Conservation (phyloP, 2,797 vertebrate genomes). For the Silurus aristotelis region DNA sequence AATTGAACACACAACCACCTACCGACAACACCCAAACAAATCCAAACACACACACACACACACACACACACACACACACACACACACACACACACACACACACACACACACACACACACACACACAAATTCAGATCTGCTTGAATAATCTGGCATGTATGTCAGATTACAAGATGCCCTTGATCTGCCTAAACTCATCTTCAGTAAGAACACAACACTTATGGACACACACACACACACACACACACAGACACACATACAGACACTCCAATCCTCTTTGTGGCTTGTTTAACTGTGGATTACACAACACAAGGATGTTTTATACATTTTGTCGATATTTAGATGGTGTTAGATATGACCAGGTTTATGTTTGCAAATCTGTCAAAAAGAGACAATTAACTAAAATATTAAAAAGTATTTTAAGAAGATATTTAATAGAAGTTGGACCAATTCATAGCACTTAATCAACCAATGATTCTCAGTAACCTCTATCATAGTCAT, state of each 20-base stretch:
- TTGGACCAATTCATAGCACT: not conserved
- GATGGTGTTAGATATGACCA: not conserved
- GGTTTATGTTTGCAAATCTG: not conserved
- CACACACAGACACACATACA: not conserved
- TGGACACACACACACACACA: not conserved
- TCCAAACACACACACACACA: slow-evolving; percentile 39
- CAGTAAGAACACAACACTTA: not conserved
- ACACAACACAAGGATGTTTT: slow-evolving; percentile 21
- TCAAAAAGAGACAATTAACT: not conserved
- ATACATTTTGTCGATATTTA: not conserved
- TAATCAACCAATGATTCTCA: not conserved
- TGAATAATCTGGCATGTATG: slow-evolving; percentile 76
- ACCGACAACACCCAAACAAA: slow-evolving; percentile 60
- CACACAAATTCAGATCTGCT: slow-evolving; percentile 56
- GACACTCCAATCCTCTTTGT: slow-evolving; percentile 1
- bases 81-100: slow-evolving; percentile 52
- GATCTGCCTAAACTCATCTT: slow-evolving; percentile 43
- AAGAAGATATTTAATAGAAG: not conserved
- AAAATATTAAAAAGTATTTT: not conserved
- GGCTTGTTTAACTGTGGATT: slow-evolving; percentile 22
- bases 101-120: slow-evolving; percentile 61
- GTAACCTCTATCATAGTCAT: too few species aligned
- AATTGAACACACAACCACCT: slow-evolving; percentile 51
- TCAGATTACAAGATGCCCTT: slow-evolving; percentile 61
- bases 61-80: slow-evolving; percentile 50